Conservation (phyloP, 2,888 invertebrate genomes). For the Phortica okadai region DNA sequence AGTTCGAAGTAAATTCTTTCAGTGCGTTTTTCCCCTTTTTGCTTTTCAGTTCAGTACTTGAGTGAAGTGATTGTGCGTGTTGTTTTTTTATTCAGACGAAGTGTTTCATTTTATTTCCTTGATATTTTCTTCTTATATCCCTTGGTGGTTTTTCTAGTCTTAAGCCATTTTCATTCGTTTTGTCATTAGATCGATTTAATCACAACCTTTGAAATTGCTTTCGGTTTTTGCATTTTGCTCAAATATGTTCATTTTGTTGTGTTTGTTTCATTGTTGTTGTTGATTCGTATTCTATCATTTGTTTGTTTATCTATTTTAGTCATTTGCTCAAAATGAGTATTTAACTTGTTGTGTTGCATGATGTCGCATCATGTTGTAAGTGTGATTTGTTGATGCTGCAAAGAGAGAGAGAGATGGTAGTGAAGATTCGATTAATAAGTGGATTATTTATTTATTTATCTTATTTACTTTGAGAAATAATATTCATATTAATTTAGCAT, state of each 20-base stretch:
- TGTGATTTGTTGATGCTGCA: conserved; percentile 41
- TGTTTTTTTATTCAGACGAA: neutral
- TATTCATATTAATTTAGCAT: neutral
- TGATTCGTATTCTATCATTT: conserved; percentile 6
- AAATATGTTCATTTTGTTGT: neutral
- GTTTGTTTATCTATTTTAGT: conserved; percentile 12
- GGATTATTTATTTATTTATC: neutral
- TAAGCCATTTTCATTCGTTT: conserved; percentile 1
- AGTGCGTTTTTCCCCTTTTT: neutral
- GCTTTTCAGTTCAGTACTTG: neutral
- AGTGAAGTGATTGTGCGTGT: neutral
- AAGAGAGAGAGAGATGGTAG: conserved; percentile 28
- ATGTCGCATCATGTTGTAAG: conserved; percentile 9
- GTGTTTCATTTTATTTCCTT: neutral
- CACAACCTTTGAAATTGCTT: conserved; percentile 20
- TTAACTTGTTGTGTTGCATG: neutral
- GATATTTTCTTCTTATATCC: neutral
- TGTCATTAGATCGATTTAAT: conserved; percentile 4
- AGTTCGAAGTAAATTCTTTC: neutral
- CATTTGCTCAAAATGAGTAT: neutral
- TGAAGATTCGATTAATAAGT: conserved; percentile 41
- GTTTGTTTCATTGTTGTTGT: neutral
- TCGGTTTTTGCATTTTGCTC: conserved; percentile 18
- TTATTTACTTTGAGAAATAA: neutral
- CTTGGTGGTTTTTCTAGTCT: neutral